These are phyloP conservation scores for Caradrina clavipalpis DNA, from an alignment of 2,888 invertebrate species.

Conservation along the genomic window DNA sequence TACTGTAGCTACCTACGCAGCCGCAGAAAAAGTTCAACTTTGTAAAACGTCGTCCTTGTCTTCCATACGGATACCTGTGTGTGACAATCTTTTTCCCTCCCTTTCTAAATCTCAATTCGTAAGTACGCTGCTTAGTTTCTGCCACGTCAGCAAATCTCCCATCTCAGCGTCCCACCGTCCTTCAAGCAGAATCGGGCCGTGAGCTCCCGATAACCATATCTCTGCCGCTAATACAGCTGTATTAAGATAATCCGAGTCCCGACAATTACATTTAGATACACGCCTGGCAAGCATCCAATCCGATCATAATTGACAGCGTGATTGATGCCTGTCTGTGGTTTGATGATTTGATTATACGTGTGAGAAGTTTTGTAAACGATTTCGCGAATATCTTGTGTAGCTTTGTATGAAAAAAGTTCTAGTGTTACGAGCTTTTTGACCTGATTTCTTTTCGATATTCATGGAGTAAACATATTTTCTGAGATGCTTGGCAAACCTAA, in stretches of 20 bases:
- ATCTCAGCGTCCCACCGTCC: background rate
- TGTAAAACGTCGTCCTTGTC: background rate
- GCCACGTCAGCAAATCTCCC: constrained; percentile 9
- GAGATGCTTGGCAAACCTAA: background rate
- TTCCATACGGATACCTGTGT: background rate
- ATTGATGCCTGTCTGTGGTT: constrained; percentile 61
- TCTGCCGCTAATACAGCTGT: constrained; percentile 52
- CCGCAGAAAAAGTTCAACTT: background rate
- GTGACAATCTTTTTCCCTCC: background rate
- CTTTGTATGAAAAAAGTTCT: constrained; percentile 4
- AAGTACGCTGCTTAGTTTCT: background rate
- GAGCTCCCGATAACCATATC: constrained; percentile 45
- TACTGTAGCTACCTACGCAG: background rate
- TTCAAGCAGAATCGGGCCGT: constrained; percentile 2
- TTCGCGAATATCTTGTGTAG: constrained; percentile 28
- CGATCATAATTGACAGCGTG: constrained; percentile 69
- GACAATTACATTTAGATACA: constrained; percentile 63
- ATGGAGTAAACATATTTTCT: background rate
- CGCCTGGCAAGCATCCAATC: constrained; percentile 68
- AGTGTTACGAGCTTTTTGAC: background rate
- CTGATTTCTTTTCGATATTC: background rate
- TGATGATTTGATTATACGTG: constrained; percentile 59
- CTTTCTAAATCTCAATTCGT: background rate
- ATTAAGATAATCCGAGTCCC: constrained; percentile 64
- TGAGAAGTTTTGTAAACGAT: constrained; percentile 52